A percentile compares a stretch with the other conserved stretches of the same genome.
Evolutionary conservation across 2,797 vertebrate species (phyloP).

Genomic region (Sebastes aleutianus): DNA sequence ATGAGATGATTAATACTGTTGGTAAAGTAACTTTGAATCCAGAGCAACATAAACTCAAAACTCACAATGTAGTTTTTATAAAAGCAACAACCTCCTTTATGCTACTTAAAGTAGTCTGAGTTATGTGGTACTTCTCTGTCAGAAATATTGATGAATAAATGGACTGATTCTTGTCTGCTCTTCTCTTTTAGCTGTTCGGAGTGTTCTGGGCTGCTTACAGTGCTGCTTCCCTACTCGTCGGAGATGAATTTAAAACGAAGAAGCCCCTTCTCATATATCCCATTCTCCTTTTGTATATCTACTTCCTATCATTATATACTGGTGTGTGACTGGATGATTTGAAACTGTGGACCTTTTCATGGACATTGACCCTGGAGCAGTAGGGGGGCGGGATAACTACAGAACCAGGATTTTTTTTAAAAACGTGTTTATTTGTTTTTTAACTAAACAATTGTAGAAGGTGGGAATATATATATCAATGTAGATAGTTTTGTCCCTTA

Average conservation of each 20-base stretch:
- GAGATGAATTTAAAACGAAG: constrained; percentile 99
- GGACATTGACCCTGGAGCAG: constrained; percentile 59
- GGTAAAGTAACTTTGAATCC: not conserved
- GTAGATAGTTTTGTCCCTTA: constrained; percentile 86
- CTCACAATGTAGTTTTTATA: not conserved
- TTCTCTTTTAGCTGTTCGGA: constrained; percentile 87
- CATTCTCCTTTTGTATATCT: constrained; percentile 99
- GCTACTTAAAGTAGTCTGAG: not conserved
- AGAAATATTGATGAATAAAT: not conserved
- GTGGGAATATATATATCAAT: constrained; percentile 71
- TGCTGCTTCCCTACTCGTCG: constrained; percentile 95
- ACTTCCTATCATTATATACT: constrained; percentile 98
- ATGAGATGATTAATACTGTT: not conserved
- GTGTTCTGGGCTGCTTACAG: constrained; percentile 99
- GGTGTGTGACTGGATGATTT: constrained; percentile 86
- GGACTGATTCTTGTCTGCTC: not conserved
- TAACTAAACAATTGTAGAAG: constrained; percentile 48
- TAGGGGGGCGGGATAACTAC: constrained; percentile 6
- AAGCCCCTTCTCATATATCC: constrained; percentile 99
- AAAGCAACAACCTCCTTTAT: not conserved
- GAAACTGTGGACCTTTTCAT: constrained; percentile 60
- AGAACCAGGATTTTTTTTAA: constrained; percentile 48
- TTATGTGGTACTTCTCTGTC: not conserved
- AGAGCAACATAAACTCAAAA: not conserved
- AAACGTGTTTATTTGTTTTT: constrained; percentile 52